Evolutionary conservation across 1,140 invertebrate genomes (phyloP).

Genomic region (Holcopasites calliopsidis): DNA sequence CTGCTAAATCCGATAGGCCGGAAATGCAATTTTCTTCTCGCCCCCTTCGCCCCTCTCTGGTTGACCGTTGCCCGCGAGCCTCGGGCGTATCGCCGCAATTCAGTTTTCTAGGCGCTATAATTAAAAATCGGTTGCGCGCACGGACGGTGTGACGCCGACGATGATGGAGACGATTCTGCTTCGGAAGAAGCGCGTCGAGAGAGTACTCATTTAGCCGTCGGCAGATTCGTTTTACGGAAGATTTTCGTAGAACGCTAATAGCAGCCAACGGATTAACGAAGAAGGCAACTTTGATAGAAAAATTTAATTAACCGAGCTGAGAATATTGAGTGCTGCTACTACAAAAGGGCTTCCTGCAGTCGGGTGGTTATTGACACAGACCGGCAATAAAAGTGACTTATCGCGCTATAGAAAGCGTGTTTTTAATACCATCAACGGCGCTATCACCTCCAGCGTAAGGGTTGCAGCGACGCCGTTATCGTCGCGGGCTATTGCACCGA

Average conservation of each 20-base stretch:
- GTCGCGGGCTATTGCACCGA: slow-evolving; percentile 17
- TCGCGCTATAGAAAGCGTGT: not conserved
- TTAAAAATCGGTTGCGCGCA: not conserved
- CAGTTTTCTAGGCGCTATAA: not conserved
- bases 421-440: slow-evolving; percentile 5
- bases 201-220: too few species aligned
- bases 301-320: too few species aligned
- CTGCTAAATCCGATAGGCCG: slow-evolving; percentile 39
- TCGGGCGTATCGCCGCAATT: not conserved
- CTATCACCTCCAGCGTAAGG: not conserved
- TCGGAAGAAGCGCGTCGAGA: not conserved
- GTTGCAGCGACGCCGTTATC: slow-evolving; percentile 1
- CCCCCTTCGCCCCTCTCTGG: not conserved
- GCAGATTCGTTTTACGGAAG: too few species aligned
- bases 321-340: too few species aligned
- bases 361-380: not conserved
- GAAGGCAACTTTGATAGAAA: too few species aligned
- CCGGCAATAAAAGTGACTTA: slow-evolving; percentile 14
- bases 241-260: too few species aligned
- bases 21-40: slow-evolving; percentile 35
- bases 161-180: not conserved
- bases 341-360: too few species aligned
- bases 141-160: too few species aligned
- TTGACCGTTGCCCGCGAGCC: too few species aligned
- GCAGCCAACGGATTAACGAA: too few species aligned